phyloP scores from a whole-genome alignment of 2,113 vertebrate species.

The Anas platyrhynchos region DNA sequence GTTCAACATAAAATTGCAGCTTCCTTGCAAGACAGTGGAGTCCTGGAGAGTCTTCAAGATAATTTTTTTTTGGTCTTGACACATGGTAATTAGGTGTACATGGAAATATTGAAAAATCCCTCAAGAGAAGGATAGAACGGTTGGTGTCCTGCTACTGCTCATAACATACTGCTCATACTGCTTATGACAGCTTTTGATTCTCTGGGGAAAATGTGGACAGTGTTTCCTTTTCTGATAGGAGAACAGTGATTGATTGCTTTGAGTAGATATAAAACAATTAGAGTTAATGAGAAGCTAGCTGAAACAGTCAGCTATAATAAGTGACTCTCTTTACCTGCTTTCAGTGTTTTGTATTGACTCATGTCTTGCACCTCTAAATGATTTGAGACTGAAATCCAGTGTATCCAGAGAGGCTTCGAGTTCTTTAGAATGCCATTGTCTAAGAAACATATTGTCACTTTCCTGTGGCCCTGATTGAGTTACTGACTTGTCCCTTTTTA shows the following conservation, averaged over 20 bases:
- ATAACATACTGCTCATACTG: background rate
- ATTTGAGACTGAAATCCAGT: background rate
- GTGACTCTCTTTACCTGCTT: background rate
- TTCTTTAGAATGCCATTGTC: background rate
- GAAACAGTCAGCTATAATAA: background rate
- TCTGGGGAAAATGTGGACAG: background rate
- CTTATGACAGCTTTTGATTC: background rate
- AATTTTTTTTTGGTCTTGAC: background rate
- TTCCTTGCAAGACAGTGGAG: background rate
- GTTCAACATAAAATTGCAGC: background rate
- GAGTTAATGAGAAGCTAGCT: background rate
- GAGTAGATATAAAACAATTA: too few species aligned
- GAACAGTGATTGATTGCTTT: rapidly evolving
- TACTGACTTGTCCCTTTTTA: background rate
- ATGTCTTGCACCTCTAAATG: background rate
- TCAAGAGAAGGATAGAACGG: background rate
- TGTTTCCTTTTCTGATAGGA: background rate
- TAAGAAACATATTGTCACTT: background rate
- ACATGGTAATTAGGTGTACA: background rate
- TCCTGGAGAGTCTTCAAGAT: background rate
- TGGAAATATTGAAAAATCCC: background rate
- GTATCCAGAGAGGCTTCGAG: background rate
- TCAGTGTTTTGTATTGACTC: background rate
- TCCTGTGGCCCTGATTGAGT: background rate
- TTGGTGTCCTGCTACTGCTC: background rate